A percentile compares a stretch with the other conserved stretches of the same genome.
Conservation (phyloP, 1,140 invertebrate genomes). For the Alviniconcha marisindica region DNA sequence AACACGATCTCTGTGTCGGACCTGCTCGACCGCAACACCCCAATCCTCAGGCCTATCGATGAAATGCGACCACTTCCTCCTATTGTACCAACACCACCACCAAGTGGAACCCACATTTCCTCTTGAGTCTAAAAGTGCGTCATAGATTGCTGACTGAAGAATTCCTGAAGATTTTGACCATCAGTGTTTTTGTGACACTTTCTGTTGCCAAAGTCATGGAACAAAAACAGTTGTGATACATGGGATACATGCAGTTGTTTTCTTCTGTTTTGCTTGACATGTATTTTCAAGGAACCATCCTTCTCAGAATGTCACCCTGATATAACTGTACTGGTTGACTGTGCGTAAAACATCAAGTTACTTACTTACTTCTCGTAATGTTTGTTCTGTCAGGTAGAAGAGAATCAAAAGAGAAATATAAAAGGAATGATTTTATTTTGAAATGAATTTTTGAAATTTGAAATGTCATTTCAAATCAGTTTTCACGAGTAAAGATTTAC, state of each 20-base stretch:
- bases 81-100: constrained; percentile 63
- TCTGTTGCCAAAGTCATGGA: background rate
- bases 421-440: too few species aligned
- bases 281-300: background rate
- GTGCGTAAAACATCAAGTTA: too few species aligned
- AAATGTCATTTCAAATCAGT: too few species aligned
- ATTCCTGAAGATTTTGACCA: background rate
- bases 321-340: too few species aligned
- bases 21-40: constrained; percentile 66
- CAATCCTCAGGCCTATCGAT: constrained; percentile 62
- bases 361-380: too few species aligned
- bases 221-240: background rate
- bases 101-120: background rate
- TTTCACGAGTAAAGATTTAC: too few species aligned
- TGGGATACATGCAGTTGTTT: background rate
- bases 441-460: too few species aligned
- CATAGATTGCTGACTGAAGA: background rate
- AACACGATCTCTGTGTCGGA: constrained; percentile 63
- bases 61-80: constrained; percentile 69
- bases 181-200: background rate
- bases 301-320: too few species aligned
- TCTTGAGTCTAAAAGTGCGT: background rate
- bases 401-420: too few species aligned
- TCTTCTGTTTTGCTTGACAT: background rate
- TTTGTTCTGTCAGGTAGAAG: too few species aligned